Evolutionary conservation across 2,797 vertebrate species (phyloP), one percentile per base, ranked within the genome.

Genomic region (Alosa sapidissima): DNA sequence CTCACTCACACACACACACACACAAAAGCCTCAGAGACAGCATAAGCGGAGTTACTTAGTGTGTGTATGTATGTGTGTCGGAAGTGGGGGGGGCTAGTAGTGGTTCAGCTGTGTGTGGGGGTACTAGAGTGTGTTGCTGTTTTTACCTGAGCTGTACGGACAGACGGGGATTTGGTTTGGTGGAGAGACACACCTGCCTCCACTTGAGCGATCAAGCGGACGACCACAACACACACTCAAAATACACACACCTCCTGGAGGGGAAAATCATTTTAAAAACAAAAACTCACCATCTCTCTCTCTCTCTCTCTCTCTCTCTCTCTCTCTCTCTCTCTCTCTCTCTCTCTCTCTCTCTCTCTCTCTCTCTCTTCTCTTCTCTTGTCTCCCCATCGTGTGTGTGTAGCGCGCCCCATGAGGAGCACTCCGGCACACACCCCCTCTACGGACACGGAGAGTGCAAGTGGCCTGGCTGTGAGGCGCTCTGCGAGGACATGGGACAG

Each of bases 381-480:
- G 47, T 91, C 24, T 68, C 24, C 33, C 24, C 33, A 24, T 68
- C 33, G 62, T 68, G 62, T 68, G 62, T 72, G 65, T 41, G 58
- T 60, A 58, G 58, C 92, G 96, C 96, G 87, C 95, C 95, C 86
- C 98, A 98, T 0, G 98, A 99, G 95, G 96, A 99, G 92, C 95
- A 96, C 84, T 95, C 96, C 0, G 93, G 97, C 89, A 97, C 98
- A 88, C 98, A 99, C 93, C 97, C 97, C 28, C 97, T 99, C 62
- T 99, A 98, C 0, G 98, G 98, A 92, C 98, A 99, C 7, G 98
- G 98, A 87, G 98, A 99, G 93, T 99, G 98, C 92, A 99, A 98
- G 91, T 99, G 98, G 98, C 98, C 98, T 0, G 98, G 98, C 92
- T 99, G 98, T 89, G 98, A 99, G 96, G 98, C 97, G 87, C 96